Percentiles rank a stretch among this genome's conserved stretches.
Conservation (phyloP, 2,113 vertebrate species). For the Eulemur macaco region DNA sequence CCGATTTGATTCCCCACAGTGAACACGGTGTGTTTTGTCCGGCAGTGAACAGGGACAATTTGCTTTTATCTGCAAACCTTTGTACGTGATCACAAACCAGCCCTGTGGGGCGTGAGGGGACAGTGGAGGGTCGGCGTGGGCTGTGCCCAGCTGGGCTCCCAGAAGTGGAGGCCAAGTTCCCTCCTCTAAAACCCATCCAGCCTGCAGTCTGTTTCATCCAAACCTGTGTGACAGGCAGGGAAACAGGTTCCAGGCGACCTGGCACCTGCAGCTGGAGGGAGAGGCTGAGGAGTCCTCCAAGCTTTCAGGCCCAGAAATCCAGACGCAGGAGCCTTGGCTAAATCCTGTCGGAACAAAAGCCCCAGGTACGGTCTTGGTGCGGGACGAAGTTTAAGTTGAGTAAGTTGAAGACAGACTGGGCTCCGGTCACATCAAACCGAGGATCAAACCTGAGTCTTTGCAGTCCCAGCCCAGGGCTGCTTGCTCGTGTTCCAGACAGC, state of each 20-base stretch:
- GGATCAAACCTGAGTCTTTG: background rate
- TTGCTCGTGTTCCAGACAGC: fast-evolving
- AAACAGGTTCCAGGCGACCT: constrained; percentile 69
- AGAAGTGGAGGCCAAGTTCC: background rate
- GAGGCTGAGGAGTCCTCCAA: background rate
- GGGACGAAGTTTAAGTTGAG: background rate
- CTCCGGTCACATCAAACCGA: background rate
- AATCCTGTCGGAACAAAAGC: background rate
- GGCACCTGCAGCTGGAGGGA: constrained; percentile 58
- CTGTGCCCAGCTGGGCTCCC: background rate
- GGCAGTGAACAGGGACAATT: background rate
- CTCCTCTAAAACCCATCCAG: background rate
- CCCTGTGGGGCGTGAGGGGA: background rate
- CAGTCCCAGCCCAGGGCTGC: no score
- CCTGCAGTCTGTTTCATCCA: constrained; percentile 65
- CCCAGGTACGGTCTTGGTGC: background rate
- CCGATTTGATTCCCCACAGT: background rate
- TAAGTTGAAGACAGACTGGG: background rate
- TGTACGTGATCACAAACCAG: background rate
- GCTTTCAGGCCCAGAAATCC: background rate
- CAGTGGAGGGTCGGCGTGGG: background rate
- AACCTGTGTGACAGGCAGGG: constrained; percentile 68
- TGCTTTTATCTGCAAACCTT: background rate
- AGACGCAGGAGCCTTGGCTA: background rate
- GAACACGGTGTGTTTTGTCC: fast-evolving